Conservation (phyloP, 2,888 invertebrate species). For the Polymixis flavicincta region DNA sequence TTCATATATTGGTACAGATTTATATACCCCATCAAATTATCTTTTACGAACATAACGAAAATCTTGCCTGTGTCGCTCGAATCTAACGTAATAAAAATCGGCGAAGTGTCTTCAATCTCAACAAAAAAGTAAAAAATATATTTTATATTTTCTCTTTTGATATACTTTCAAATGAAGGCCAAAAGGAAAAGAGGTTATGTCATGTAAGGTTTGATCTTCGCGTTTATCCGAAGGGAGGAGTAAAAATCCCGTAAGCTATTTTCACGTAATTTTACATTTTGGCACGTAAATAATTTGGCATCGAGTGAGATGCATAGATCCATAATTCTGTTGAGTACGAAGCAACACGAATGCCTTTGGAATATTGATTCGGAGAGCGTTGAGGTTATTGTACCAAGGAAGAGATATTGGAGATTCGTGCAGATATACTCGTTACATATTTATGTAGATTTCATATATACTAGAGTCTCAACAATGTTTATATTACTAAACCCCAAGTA, state of each 20-base stretch:
- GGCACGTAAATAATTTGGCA: conserved; percentile 67
- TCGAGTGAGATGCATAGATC: conserved; percentile 64
- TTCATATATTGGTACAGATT: not conserved
- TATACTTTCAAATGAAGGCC: conserved; percentile 49
- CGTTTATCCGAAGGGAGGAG: conserved; percentile 29
- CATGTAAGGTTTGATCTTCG: conserved; percentile 34
- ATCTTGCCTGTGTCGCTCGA: conserved; percentile 25
- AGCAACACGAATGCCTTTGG: conserved; percentile 60
- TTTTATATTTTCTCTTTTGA: conserved; percentile 48
- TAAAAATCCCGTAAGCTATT: conserved; percentile 30
- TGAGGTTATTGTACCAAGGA: conserved; percentile 52
- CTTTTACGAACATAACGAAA: conserved; percentile 41
- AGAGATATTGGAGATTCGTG: conserved; percentile 41
- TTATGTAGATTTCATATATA: conserved; percentile 29
- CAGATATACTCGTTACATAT: conserved; percentile 35
- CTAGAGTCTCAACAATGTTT: not conserved
- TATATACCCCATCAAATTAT: conserved; percentile 36
- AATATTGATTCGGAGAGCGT: conserved; percentile 64
- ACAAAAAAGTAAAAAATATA: conserved; percentile 44
- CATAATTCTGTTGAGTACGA: conserved; percentile 59
- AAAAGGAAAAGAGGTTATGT: conserved; percentile 43
- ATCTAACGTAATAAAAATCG: conserved; percentile 53
- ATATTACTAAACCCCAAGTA: not conserved
- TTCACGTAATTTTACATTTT: conserved; percentile 61
- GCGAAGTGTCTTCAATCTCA: conserved; percentile 48